phyloP scores from a whole-genome alignment of 2,113 vertebrate species.

The Podarcis muralis region DNA sequence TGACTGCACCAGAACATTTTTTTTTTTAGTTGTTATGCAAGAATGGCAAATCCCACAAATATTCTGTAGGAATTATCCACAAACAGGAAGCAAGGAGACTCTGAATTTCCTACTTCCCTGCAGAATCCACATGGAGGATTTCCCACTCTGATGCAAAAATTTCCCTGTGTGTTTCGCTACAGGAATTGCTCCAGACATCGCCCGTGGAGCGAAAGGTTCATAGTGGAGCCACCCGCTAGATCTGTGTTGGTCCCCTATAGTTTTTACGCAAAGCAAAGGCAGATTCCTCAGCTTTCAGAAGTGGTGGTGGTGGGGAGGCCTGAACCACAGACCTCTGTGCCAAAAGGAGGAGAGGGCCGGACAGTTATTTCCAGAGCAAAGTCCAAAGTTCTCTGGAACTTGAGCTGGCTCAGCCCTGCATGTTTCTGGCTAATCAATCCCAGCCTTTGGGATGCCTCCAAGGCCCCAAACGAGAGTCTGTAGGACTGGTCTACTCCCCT shows the following conservation, averaged over 20 bases:
- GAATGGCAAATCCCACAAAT: background rate
- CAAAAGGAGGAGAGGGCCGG: background rate
- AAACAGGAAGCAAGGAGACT: background rate
- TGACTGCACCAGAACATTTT: background rate
- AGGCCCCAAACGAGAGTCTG: background rate
- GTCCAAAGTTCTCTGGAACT: background rate
- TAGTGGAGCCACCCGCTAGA: too few relatives aligned
- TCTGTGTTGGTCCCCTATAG: too few relatives aligned
- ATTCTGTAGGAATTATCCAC: background rate
- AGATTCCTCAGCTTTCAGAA: background rate
- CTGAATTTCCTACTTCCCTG: background rate
- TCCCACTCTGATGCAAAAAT: background rate
- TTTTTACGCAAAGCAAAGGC: background rate
- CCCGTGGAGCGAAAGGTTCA: background rate
- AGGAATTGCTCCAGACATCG: background rate
- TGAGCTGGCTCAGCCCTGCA: background rate
- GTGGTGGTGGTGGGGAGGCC: too few relatives aligned
- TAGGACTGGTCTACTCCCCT: background rate
- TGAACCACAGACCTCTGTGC: background rate
- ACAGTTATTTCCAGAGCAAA: background rate
- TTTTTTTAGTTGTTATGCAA: background rate
- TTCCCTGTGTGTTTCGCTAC: background rate
- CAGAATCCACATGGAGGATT: background rate
- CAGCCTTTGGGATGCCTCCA: slow-evolving; percentile 5
- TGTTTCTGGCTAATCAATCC: background rate